A percentile compares a stretch with the other conserved stretches of the same genome.
These are phyloP conservation scores for Indicator maculatus DNA, from an alignment of 2,113 vertebrate species.

Conservation along the genomic window DNA sequence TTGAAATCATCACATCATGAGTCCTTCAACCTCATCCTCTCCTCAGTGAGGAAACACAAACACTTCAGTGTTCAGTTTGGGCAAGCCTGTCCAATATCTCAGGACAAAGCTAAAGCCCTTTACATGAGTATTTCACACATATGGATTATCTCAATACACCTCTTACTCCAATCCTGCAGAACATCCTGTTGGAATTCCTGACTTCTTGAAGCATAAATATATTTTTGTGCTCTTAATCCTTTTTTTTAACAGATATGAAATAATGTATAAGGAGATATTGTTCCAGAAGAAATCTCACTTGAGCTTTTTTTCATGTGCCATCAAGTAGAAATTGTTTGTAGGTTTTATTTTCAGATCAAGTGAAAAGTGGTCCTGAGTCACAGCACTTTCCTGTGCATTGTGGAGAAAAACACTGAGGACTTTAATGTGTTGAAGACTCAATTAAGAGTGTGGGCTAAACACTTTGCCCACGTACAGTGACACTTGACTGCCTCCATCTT, in stretches of 20 bases:
- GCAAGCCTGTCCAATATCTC: not conserved
- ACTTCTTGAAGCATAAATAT: accelerated
- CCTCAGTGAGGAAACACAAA: accelerated
- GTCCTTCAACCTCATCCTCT: not conserved
- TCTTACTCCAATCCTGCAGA: not conserved
- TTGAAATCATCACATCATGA: not conserved
- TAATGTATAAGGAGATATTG: not conserved
- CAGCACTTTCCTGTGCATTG: not conserved
- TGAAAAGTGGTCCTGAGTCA: not conserved
- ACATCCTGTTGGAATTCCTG: not conserved
- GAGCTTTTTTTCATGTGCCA: not conserved
- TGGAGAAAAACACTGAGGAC: not conserved
- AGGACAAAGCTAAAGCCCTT: not conserved
- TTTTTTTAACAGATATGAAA: not conserved
- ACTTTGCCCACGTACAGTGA: not conserved
- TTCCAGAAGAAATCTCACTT: not conserved
- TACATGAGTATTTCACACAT: not conserved
- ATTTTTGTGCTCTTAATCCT: not conserved
- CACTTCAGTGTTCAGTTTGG: not conserved
- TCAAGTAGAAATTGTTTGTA: not conserved
- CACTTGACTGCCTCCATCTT: not conserved
- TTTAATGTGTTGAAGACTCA: not conserved
- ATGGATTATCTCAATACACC: not conserved
- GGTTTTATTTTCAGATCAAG: not conserved
- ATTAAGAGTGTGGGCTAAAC: not conserved